phyloP scores from a whole-genome alignment of 2,888 invertebrate genomes.

The Diachrysia chrysitis region DNA sequence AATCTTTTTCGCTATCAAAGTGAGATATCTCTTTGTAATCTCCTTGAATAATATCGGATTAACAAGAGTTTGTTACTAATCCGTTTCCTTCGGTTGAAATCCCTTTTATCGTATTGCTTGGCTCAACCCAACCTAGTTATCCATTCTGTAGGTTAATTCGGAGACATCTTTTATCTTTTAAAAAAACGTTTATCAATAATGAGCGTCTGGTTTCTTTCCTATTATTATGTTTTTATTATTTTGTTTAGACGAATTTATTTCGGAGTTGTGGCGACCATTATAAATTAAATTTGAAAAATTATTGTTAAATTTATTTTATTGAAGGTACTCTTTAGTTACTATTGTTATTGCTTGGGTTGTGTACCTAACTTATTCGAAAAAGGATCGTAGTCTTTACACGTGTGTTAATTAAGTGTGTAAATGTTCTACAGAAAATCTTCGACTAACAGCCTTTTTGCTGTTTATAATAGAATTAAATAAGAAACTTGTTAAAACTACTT shows the following conservation, averaged over 20 bases:
- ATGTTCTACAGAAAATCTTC: neutral
- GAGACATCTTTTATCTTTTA: constrained; percentile 54
- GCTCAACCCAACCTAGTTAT: constrained; percentile 55
- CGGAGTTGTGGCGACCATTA: neutral
- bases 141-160: constrained; percentile 64
- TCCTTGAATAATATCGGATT: constrained; percentile 81
- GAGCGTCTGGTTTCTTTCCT: constrained; percentile 33
- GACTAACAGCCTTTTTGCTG: neutral
- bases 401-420: neutral
- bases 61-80: constrained; percentile 76
- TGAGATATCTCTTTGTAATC: constrained; percentile 82
- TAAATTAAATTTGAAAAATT: neutral
- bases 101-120: constrained; percentile 73
- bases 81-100: constrained; percentile 72
- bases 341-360: neutral
- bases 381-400: neutral
- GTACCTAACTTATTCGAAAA: neutral
- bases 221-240: constrained; percentile 10
- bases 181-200: constrained; percentile 52
- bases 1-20: constrained; percentile 76
- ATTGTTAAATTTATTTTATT: neutral
- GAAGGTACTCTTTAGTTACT: too few relatives aligned
- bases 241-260: neutral
- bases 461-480: too few relatives aligned
- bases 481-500: too few relatives aligned